Evolutionary conservation across 2,888 invertebrate species (phyloP).

Genomic region (Drosophila atripex): DNA sequence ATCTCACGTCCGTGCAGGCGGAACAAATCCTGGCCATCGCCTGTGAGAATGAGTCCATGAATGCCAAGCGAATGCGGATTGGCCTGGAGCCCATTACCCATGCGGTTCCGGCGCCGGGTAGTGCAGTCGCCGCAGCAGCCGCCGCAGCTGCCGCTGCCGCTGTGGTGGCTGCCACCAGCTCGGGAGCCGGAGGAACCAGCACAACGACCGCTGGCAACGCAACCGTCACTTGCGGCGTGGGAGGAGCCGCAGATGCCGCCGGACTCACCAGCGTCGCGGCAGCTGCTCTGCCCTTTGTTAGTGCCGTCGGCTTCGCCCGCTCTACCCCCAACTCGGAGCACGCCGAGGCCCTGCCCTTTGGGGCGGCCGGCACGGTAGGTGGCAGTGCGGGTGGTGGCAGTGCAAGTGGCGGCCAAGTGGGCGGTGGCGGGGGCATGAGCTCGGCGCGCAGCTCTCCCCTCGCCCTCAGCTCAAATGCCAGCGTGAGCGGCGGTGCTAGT

Average conservation of each 20-base stretch:
- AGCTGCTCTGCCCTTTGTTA: constrained; percentile 77
- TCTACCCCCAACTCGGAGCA: constrained; percentile 82
- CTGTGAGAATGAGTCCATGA: constrained; percentile 98
- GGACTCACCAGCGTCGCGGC: constrained; percentile 73
- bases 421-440: constrained; percentile 75
- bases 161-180: constrained; percentile 60
- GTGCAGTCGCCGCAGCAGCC: constrained; percentile 81
- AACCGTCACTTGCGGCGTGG: constrained; percentile 69
- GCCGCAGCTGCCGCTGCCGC: constrained; percentile 79
- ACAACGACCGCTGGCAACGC: constrained; percentile 74
- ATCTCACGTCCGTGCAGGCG: constrained; percentile 97
- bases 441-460: constrained; percentile 83
- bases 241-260: constrained; percentile 67
- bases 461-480: constrained; percentile 81
- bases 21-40: constrained; percentile 97
- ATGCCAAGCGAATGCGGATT: constrained; percentile 98
- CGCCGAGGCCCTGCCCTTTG: constrained; percentile 76
- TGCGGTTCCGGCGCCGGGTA: constrained; percentile 87
- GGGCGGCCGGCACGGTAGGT: constrained; percentile 68
- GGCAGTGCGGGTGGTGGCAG: constrained; percentile 58
- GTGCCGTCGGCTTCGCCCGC: constrained; percentile 79
- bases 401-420: constrained; percentile 61
- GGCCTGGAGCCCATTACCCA: constrained; percentile 97
- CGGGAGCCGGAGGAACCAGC: constrained; percentile 65
- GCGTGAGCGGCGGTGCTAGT: constrained; percentile 74